phyloP scores from a whole-genome alignment of 2,888 invertebrate species.

The Amiota communis region DNA sequence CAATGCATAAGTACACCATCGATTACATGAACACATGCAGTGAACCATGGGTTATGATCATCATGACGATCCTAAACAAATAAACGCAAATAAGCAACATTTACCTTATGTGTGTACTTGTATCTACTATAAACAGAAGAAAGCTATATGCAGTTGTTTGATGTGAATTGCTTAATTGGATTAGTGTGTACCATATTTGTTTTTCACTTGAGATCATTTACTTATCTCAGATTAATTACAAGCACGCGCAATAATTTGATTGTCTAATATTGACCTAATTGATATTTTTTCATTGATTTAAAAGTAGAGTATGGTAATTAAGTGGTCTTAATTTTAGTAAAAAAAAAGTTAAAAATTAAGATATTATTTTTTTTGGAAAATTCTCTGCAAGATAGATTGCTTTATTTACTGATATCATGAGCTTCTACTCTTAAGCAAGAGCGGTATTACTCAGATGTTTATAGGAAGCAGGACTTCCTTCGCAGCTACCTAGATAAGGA shows the following conservation, averaged over 20 bases:
- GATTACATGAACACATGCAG: slow-evolving; percentile 70
- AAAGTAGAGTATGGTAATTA: too few relatives aligned
- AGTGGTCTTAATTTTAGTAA: too few relatives aligned
- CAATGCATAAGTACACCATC: slow-evolving; percentile 63
- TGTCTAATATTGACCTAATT: slow-evolving; percentile 27
- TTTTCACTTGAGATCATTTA: background rate
- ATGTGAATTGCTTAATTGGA: slow-evolving; percentile 9
- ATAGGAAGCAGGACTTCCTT: too few relatives aligned
- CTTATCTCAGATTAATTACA: background rate
- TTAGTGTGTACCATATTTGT: background rate
- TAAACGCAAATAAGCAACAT: slow-evolving; percentile 4
- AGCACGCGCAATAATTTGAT: background rate
- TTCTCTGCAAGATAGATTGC: too few relatives aligned
- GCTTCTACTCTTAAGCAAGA: too few relatives aligned
- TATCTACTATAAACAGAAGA: background rate
- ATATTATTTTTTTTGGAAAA: too few relatives aligned
- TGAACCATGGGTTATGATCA: slow-evolving; percentile 15
- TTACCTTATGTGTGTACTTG: background rate
- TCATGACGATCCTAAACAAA: slow-evolving; percentile 16
- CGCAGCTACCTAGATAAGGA: too few relatives aligned
- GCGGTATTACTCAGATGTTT: too few relatives aligned
- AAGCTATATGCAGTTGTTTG: slow-evolving; percentile 1
- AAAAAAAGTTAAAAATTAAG: too few relatives aligned
- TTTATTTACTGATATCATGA: too few relatives aligned
- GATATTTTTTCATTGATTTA: slow-evolving; percentile 15